phyloP scores from a whole-genome alignment of 2,113 vertebrate genomes.

The Spea multiplicata region DNA sequence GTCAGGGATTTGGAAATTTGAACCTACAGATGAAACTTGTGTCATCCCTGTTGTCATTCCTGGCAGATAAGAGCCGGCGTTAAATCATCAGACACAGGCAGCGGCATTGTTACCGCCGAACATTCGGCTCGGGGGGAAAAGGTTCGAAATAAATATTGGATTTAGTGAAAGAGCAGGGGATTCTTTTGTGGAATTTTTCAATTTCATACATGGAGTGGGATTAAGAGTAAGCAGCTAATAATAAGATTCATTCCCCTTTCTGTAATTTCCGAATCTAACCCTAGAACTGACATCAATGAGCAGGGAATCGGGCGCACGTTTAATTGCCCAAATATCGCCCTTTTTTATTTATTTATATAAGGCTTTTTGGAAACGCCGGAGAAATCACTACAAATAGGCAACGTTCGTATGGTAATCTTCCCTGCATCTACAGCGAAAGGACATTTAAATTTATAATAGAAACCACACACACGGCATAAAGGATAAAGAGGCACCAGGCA shows the following conservation, averaged over 20 bases:
- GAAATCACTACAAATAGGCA: too few species aligned
- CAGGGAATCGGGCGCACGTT: constrained; percentile 8
- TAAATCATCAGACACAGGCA: constrained; percentile 61
- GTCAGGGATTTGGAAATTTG: constrained; percentile 77
- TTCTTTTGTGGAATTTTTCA: constrained; percentile 49
- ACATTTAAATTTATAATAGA: too few species aligned
- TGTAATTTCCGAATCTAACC: constrained; percentile 7
- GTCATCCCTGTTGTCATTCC: constrained; percentile 63
- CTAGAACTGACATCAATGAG: background rate
- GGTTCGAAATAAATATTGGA: constrained; percentile 63
- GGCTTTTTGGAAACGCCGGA: too few species aligned
- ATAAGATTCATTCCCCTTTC: constrained; percentile 8
- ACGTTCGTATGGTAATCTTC: too few species aligned
- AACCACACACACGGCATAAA: too few species aligned
- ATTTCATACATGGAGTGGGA: constrained; percentile 36
- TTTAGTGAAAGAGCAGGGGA: constrained; percentile 62
- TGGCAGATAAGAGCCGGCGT: constrained; percentile 58
- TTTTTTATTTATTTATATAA: background rate
- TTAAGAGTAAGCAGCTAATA: constrained; percentile 7
- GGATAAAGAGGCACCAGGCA: too few species aligned
- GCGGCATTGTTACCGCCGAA: constrained; percentile 63
- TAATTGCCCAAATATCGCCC: constrained; percentile 7
- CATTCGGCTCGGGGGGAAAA: constrained; percentile 59
- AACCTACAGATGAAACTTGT: constrained; percentile 70
- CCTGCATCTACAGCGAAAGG: too few species aligned